phyloP scores from a whole-genome alignment of 2,797 vertebrate species.

The Melanotaenia boesemani region DNA sequence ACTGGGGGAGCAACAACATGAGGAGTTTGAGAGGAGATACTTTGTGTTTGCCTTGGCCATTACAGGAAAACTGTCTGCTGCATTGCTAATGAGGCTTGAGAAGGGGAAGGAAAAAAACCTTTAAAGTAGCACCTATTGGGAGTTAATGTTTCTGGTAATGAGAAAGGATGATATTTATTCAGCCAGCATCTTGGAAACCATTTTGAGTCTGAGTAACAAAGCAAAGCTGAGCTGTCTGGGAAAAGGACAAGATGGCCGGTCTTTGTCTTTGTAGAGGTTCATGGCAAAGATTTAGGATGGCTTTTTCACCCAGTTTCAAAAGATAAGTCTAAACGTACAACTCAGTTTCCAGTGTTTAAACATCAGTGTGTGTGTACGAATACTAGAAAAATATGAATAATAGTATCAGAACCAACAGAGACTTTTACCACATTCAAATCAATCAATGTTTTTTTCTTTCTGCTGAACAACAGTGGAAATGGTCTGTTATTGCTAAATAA shows the following conservation, averaged over 20 bases:
- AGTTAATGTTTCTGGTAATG: slow-evolving; percentile 61
- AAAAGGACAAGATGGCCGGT: slow-evolving; percentile 23
- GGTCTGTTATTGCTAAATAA: too few relatives aligned
- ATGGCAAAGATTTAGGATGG: slow-evolving; percentile 1
- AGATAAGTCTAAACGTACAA: too few relatives aligned
- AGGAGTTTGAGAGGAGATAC: slow-evolving; percentile 23
- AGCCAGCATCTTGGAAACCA: slow-evolving; percentile 48
- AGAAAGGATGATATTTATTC: slow-evolving; percentile 59
- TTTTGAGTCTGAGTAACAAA: slow-evolving; percentile 52
- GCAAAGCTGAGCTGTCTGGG: slow-evolving; percentile 8
- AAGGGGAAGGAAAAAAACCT: background rate
- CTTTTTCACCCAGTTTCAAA: background rate
- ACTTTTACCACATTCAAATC: too few relatives aligned
- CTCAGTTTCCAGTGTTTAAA: too few relatives aligned
- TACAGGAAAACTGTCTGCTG: slow-evolving; percentile 28
- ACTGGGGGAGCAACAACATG: slow-evolving; percentile 7
- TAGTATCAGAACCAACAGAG: too few relatives aligned
- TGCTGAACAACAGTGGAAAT: too few relatives aligned
- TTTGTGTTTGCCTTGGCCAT: slow-evolving; percentile 16
- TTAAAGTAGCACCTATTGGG: slow-evolving; percentile 21
- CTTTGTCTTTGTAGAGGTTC: slow-evolving; percentile 18
- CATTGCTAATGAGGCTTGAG: slow-evolving; percentile 55
- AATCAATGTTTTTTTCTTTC: too few relatives aligned
- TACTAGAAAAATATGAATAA: too few relatives aligned
- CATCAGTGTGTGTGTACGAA: too few relatives aligned